A percentile compares a stretch with the other conserved stretches of the same genome.
Evolutionary conservation across 2,888 invertebrate genomes (phyloP).

Genomic region (Drosophila buzzatii): DNA sequence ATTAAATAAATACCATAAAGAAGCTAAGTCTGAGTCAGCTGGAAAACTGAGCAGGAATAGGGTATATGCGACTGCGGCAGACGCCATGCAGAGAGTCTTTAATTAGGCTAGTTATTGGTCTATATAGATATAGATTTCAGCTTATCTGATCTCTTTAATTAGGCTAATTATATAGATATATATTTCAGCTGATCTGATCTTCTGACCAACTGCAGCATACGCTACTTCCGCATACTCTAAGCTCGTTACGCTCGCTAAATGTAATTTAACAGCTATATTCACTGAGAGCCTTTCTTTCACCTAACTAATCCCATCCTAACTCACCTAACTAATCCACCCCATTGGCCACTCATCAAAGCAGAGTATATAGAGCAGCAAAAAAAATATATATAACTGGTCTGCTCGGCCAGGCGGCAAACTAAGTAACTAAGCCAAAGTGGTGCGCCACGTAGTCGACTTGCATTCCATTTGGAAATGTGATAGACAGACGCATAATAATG

Average conservation of each 20-base stretch:
- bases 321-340: not conserved
- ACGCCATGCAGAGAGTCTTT: not conserved
- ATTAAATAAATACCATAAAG: not conserved
- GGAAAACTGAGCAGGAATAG: not conserved
- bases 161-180: too few species aligned
- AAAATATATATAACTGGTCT: slow-evolving; percentile 23
- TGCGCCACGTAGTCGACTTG: slow-evolving; percentile 59
- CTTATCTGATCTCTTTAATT: not conserved
- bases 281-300: not conserved
- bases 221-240: not conserved
- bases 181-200: too few species aligned
- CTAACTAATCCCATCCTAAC: not conserved
- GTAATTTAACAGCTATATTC: not conserved
- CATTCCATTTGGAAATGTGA: slow-evolving; percentile 57
- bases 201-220: too few species aligned
- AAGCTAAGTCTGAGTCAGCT: not conserved
- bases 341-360: not conserved
- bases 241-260: not conserved
- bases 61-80: not conserved
- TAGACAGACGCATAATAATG: slow-evolving; percentile 76
- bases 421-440: slow-evolving; percentile 70
- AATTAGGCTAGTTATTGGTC: too few species aligned
- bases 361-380: not conserved
- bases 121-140: not conserved
- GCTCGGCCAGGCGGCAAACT: slow-evolving; percentile 69